Percentiles rank a stretch among this genome's conserved stretches.
Evolutionary conservation across 2,888 invertebrate genomes (phyloP).

Genomic region (Drosophila atripex): DNA sequence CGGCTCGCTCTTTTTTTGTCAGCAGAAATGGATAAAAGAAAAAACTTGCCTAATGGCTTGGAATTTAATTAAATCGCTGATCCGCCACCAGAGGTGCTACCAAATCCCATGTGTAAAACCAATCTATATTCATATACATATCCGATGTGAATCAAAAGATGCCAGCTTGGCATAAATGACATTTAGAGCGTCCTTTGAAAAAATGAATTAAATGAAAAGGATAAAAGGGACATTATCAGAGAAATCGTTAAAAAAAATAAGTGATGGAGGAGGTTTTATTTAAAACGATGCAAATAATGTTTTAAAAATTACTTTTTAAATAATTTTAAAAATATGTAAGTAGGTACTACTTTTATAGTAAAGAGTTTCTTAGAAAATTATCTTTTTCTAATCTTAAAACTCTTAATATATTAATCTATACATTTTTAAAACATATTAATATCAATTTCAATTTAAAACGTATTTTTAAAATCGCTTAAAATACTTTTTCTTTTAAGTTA

Average conservation of each 20-base stretch:
- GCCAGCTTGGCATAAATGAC: conserved; percentile 15
- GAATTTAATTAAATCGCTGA: conserved; percentile 68
- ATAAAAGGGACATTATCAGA: background rate
- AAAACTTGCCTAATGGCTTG: conserved; percentile 62
- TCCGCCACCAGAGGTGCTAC: background rate
- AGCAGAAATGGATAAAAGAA: conserved; percentile 43
- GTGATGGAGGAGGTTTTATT: background rate
- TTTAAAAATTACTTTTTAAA: no score
- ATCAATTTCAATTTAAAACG: no score
- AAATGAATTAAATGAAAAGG: background rate
- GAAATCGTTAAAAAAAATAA: conserved; percentile 1
- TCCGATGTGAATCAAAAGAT: conserved; percentile 26
- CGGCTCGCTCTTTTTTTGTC: conserved; percentile 35
- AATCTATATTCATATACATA: conserved; percentile 1
- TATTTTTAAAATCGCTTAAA: no score
- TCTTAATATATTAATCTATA: no score
- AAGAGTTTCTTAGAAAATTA: no score
- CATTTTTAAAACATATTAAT: no score
- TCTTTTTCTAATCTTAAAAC: no score
- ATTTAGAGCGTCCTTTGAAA: background rate
- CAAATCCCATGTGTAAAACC: conserved; percentile 34
- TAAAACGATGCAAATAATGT: no score
- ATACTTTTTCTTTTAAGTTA: background rate
- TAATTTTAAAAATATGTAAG: no score
- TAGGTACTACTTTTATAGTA: no score